Evolutionary conservation across 1,140 invertebrate species (phyloP), one percentile per base, ranked within the genome.

Genomic region (Cyclina sinensis): DNA sequence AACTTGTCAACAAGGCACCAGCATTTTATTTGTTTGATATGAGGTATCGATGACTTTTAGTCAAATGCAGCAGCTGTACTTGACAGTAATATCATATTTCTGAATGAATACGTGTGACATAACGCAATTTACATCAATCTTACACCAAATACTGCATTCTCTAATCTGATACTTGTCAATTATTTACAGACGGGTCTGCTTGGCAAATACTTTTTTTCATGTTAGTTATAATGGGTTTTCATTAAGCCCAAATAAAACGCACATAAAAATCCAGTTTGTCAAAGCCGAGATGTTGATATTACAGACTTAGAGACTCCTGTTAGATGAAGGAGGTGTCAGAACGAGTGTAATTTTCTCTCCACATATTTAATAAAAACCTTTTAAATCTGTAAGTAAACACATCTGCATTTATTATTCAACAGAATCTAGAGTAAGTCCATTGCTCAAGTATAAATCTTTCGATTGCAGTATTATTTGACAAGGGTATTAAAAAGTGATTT

Each of bases 381-480:
- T 51, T 51, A 78, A 78, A 78, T 51, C 48, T 30, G 35, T 78
- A 51, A 78, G 43, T 48, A 78, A 78, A 78, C 46, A 78, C 46
- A 51, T 57, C 54, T 32, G 32, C 74, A 78, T 78, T 51, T 35
- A 78, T 78, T 51, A 78, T 78, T 78, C 74, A 51, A 51, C 73
- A 27, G 73, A 24, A 48, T 51, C 73, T 43, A 43, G 48, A 43
- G 9, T 48, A 51, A 76, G 46, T 43, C 43, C 32, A 51, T 76
- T 76, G 46, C 65, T 70, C 30, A 24, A 5, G 24, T 9, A 76
- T 48, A 76, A 76, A 46, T n/a, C 73, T 43, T 43, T 51, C 46
- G 48, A 46, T 48, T 76, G 43, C 46, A 76, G 43, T 51, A 76
- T 27, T 46, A 76, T 48, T 51, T 76, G 39, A 21, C 32, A 27